Evolutionary conservation across 2,888 invertebrate species (phyloP).

Genomic region (Holacanthella duospinosa): DNA sequence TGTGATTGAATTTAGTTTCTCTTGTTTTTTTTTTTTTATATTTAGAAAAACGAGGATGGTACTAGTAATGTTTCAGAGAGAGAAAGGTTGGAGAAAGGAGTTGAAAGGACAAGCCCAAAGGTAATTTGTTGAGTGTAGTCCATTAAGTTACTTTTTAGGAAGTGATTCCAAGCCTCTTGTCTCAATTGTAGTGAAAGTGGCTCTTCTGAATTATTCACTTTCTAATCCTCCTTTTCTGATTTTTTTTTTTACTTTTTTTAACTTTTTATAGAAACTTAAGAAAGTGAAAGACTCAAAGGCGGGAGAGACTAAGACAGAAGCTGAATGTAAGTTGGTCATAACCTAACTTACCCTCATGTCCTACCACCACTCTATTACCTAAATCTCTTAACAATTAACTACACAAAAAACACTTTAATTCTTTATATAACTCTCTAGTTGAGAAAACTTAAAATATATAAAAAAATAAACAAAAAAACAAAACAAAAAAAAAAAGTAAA

Average conservation of each 20-base stretch:
- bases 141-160: not conserved
- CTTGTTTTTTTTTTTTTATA: too few relatives aligned
- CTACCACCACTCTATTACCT: too few relatives aligned
- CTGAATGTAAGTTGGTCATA: constrained; percentile 25
- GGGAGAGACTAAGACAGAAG: constrained; percentile 30
- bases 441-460: not conserved
- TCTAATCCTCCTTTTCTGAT: not conserved
- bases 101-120: not conserved
- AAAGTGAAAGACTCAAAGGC: not conserved
- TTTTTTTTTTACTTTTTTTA: too few relatives aligned
- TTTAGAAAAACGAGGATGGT: not conserved
- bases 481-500: too few relatives aligned
- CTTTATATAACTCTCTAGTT: not conserved
- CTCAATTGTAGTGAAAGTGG: not conserved
- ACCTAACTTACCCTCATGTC: too few relatives aligned
- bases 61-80: not conserved
- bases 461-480: too few relatives aligned
- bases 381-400: too few relatives aligned
- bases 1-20: too few relatives aligned
- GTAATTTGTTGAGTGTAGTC: not conserved
- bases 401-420: not conserved
- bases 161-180: not conserved
- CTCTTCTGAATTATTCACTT: constrained; percentile 4
- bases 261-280: not conserved
- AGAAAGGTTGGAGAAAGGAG: not conserved